Evolutionary conservation across 2,888 invertebrate species (phyloP).

Genomic region (Nasonia oneida): DNA sequence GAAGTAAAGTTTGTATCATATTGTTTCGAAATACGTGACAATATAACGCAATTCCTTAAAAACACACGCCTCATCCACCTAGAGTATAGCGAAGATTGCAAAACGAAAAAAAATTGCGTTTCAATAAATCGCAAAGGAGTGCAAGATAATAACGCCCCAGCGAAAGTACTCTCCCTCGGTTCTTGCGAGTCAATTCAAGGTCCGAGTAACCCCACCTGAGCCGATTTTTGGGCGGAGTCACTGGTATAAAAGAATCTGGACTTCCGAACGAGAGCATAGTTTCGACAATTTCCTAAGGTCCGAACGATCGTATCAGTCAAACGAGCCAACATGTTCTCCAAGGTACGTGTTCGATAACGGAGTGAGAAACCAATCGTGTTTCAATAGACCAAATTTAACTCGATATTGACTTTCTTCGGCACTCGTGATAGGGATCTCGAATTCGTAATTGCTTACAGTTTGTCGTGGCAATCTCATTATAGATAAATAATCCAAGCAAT

Average conservation of each 20-base stretch:
- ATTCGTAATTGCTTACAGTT: not conserved
- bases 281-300: constrained; percentile 16
- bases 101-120: not conserved
- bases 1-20: not conserved
- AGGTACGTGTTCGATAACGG: constrained; percentile 41
- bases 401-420: not conserved
- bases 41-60: not conserved
- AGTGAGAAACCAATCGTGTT: not conserved
- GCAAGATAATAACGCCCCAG: not conserved
- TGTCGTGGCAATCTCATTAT: not conserved
- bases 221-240: constrained; percentile 48
- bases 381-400: not conserved
- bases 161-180: constrained; percentile 46
- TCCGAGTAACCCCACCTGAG: constrained; percentile 33
- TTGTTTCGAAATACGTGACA: not conserved
- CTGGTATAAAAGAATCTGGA: constrained; percentile 52
- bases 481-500: not conserved
- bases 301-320: constrained; percentile 32
- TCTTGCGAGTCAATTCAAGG: constrained; percentile 35
- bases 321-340: constrained; percentile 48
- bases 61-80: not conserved
- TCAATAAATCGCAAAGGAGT: not conserved
- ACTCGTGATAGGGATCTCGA: not conserved
- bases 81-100: not conserved
- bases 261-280: constrained; percentile 48